Evolutionary conservation across 2,113 vertebrate species (phyloP), one percentile per base, ranked within the genome.

Genomic region (Physeter macrocephalus): DNA sequence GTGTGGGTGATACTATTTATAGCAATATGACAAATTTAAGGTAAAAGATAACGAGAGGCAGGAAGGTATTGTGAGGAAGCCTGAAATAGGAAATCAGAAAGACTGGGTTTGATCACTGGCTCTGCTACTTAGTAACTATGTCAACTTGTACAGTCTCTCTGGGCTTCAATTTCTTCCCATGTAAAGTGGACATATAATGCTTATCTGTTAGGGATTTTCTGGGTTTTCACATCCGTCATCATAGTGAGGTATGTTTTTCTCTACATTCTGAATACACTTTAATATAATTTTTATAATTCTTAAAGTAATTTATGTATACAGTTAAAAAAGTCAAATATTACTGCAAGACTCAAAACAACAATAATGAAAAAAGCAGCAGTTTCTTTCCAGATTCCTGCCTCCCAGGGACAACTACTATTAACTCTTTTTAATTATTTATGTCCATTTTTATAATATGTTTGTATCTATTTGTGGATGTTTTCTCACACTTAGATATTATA

Each of bases 51-150:
- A 75, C 31, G 23, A 43, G 64, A 91, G 88, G 15, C 10, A 13
- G 34, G 43, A 27, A 67, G 14, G 1, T 49, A 31, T 52, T 80
- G 18, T 23, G 64, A 94, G 10, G 57, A 78, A 74, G 20, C 5
- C 57, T 93, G 43, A 92, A 88, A 90, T 31, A 89, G 39, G 69
- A 92, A 77, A 72, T 72, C 61, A 61, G 59, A 72, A 94, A 90
- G 27, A 61, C 17, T n/a, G 57, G 36, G 21, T 49, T 52, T 89
- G 69, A 74, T 34, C 4, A 11, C n/a, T 41, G 57, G 41, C 61
- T 87, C 29, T 87, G 18, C 43, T n/a, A 80, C 46, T 69, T 57
- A n/a, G n/a, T 49, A 90, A 61, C 25, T 66, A 29, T 43, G 49
- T 59, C 71, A 96, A 5, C 5, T 23, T 74, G 4, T 13, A 78